Conservation (phyloP, 2,888 invertebrate species). For the Therioaphis trifolii region DNA sequence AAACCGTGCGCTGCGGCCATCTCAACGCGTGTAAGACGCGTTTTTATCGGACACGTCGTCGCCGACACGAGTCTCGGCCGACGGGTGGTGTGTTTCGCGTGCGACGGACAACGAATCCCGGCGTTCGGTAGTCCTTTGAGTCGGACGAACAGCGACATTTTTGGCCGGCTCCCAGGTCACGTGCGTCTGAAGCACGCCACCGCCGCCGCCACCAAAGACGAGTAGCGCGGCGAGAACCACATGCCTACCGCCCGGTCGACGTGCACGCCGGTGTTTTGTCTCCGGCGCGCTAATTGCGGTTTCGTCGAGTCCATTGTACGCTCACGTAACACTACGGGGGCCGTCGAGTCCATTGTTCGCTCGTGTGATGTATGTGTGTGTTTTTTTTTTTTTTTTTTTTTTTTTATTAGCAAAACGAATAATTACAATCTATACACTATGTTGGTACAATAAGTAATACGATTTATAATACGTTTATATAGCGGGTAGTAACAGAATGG, state of each 20-base stretch:
- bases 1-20: background rate
- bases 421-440: too few relatives aligned
- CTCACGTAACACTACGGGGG: too few relatives aligned
- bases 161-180: slow-evolving; percentile 47
- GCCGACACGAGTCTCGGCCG: background rate
- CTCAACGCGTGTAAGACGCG: background rate
- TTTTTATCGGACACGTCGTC: background rate
- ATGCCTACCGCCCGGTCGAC: background rate
- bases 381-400: too few relatives aligned
- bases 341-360: too few relatives aligned
- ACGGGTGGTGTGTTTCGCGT: background rate
- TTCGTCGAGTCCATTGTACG: background rate
- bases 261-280: background rate
- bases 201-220: slow-evolving; percentile 47
- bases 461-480: too few relatives aligned
- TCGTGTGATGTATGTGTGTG: too few relatives aligned
- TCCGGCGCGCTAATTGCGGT: slow-evolving; percentile 31
- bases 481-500: too few relatives aligned
- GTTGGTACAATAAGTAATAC: too few relatives aligned
- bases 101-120: too few relatives aligned
- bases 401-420: too few relatives aligned
- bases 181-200: too few relatives aligned
- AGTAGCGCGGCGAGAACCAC: background rate
- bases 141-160: slow-evolving; percentile 22
- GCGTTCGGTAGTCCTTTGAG: slow-evolving; percentile 21